These are phyloP conservation scores for Phrynosoma blainvillii DNA, from an alignment of 2,113 vertebrate genomes.

Conservation along the genomic window DNA sequence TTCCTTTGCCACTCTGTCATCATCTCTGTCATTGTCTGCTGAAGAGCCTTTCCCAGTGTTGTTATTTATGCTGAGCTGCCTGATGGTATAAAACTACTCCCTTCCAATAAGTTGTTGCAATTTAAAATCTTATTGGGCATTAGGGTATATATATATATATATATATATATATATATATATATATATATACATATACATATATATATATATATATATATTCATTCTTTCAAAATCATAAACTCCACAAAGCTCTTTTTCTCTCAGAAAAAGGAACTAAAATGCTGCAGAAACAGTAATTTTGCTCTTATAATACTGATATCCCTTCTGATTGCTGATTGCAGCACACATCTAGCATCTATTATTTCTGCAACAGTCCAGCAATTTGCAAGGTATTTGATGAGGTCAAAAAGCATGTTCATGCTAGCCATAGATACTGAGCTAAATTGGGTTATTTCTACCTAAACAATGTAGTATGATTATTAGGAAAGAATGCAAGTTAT, in stretches of 20 bases:
- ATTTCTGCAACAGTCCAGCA: conserved; percentile 64
- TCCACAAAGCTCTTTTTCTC: conserved; percentile 17
- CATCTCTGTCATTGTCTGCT: conserved; percentile 55
- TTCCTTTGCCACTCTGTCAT: conserved; percentile 51
- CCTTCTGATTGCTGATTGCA: conserved; percentile 55
- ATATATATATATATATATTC: background rate
- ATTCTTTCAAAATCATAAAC: conserved; percentile 37
- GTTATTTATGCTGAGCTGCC: conserved; percentile 15
- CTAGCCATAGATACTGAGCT: background rate
- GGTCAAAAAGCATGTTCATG: background rate
- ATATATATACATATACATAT: background rate
- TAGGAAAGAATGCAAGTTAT: background rate
- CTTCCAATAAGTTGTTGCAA: conserved; percentile 44
- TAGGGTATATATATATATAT: background rate
- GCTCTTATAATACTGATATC: conserved; percentile 57
- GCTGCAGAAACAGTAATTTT: conserved; percentile 59
- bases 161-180: background rate
- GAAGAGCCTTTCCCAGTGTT: conserved; percentile 60
- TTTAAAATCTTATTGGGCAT: conserved; percentile 21
- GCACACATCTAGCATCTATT: conserved; percentile 65
- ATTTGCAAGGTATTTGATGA: conserved; percentile 63
- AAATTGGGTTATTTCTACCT: background rate
- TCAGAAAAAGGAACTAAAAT: conserved; percentile 44
- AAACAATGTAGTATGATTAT: conserved; percentile 10
- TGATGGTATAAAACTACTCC: conserved; percentile 21